Conservation (phyloP, 2,113 vertebrate genomes). For the Oxygymnocypris stewartii region DNA sequence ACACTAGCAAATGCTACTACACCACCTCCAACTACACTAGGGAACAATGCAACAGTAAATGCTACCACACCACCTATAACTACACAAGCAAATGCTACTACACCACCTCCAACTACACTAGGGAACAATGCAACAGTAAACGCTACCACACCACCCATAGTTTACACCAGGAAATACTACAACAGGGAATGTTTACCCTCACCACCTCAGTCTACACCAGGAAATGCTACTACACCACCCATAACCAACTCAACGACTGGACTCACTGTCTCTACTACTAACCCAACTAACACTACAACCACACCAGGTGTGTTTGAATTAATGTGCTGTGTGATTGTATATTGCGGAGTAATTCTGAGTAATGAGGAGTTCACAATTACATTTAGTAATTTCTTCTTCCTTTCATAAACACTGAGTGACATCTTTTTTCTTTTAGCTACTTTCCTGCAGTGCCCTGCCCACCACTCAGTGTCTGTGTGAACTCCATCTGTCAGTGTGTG, state of each 20-base stretch:
- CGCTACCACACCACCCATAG: slow-evolving; percentile 15
- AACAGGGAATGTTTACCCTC: slow-evolving; percentile 13
- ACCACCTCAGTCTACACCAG: not conserved
- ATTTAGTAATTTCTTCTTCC: not conserved
- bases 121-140: not conserved
- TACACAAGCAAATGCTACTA: not conserved
- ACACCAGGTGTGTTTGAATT: slow-evolving; percentile 45
- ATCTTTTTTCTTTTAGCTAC: slow-evolving; percentile 53
- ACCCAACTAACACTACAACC: slow-evolving; percentile 45
- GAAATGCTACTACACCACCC: not conserved
- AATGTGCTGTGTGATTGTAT: not conserved
- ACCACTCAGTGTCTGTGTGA: slow-evolving; percentile 62
- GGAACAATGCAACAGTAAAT: not conserved
- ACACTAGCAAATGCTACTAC: not conserved
- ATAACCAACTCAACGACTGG: slow-evolving; percentile 20
- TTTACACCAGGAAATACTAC: not conserved
- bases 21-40: not conserved
- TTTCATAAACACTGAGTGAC: not conserved
- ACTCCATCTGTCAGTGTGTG: slow-evolving; percentile 69
- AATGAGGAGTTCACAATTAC: not conserved
- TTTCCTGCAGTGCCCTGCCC: slow-evolving; percentile 66
- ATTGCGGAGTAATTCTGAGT: not conserved
- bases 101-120: not conserved
- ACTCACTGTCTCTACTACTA: slow-evolving; percentile 1
- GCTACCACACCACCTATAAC: not conserved